A percentile compares a stretch with the other conserved stretches of the same genome.
Conservation (phyloP, 2,797 vertebrate species). For the Glyptemys insculpta region DNA sequence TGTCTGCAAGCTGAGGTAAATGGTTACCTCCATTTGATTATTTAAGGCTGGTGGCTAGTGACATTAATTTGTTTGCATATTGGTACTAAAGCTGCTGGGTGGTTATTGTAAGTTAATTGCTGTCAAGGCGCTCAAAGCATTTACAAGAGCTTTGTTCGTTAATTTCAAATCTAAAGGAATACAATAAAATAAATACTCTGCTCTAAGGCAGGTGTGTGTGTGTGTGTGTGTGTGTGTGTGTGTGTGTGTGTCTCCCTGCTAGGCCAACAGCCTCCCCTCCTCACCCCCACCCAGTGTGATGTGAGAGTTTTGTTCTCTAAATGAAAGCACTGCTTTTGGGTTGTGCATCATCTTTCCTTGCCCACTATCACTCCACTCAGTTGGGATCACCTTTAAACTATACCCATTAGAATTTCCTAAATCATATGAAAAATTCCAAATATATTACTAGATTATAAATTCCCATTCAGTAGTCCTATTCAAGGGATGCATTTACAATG, state of each 20-base stretch:
- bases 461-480: background rate
- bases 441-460: background rate
- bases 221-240: too few species aligned
- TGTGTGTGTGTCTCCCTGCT: background rate
- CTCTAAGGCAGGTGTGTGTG: background rate
- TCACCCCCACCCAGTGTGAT: background rate
- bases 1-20: background rate
- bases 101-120: background rate
- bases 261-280: background rate
- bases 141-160: background rate
- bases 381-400: background rate
- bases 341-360: background rate
- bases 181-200: background rate
- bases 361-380: background rate
- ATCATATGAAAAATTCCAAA: accelerated
- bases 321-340: background rate
- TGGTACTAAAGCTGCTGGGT: background rate
- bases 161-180: background rate
- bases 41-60: background rate
- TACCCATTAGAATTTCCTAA: background rate
- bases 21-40: background rate
- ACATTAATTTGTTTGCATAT: background rate
- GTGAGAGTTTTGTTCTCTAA: background rate
- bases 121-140: background rate
- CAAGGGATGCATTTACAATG: background rate